Evolutionary conservation across 2,888 invertebrate species (phyloP).

Genomic region (Apocheima hispidaria): DNA sequence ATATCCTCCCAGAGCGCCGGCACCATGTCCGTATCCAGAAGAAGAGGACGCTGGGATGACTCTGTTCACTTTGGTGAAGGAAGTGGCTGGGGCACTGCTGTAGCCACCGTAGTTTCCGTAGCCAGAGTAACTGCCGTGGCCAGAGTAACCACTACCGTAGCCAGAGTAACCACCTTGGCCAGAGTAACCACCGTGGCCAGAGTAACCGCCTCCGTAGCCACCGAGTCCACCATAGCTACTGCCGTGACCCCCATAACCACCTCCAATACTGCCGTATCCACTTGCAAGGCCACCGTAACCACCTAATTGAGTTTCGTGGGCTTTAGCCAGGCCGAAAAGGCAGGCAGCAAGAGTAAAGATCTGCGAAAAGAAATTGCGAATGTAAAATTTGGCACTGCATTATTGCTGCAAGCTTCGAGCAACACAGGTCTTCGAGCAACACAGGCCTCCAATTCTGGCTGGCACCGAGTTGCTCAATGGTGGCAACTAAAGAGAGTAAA

Average conservation of each 20-base stretch:
- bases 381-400: neutral
- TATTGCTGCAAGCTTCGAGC: neutral
- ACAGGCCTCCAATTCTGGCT: too few species aligned
- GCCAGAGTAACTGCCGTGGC: constrained; percentile 9
- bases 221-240: constrained; percentile 39
- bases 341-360: constrained; percentile 56
- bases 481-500: too few species aligned
- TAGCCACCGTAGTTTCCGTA: constrained; percentile 40
- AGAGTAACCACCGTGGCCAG: constrained; percentile 20
- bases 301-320: constrained; percentile 41
- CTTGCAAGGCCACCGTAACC: constrained; percentile 33
- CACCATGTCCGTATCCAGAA: constrained; percentile 35
- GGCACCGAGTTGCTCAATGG: too few species aligned
- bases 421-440: neutral
- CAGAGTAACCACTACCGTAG: constrained; percentile 7
- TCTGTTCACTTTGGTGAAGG: constrained; percentile 52
- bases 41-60: constrained; percentile 48
- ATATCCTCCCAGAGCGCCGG: constrained; percentile 31
- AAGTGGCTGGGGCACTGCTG: constrained; percentile 48
- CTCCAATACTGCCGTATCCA: too few species aligned
- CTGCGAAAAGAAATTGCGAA: constrained; percentile 45
- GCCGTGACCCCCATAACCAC: constrained; percentile 28
- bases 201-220: constrained; percentile 35
- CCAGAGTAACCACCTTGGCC: constrained; percentile 32
- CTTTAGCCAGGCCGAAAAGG: constrained; percentile 61